Evolutionary conservation across 2,797 vertebrate genomes (phyloP).

Genomic region (Melanotaenia trifasciata): DNA sequence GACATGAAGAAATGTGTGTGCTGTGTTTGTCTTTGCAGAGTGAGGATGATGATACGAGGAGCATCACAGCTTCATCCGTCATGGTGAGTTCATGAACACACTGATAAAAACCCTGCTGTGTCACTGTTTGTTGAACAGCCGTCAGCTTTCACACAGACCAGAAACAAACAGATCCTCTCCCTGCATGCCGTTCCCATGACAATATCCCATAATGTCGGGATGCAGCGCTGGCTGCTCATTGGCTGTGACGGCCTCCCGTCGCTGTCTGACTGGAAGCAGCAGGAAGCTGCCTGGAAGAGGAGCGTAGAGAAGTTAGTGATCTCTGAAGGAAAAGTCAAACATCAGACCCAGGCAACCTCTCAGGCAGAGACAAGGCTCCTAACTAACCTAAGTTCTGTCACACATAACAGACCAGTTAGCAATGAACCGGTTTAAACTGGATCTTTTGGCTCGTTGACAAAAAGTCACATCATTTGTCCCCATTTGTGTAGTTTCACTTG

Average conservation of each 20-base stretch:
- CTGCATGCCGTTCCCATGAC: conserved; percentile 73
- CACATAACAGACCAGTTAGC: too few species aligned
- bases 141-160: conserved; percentile 8
- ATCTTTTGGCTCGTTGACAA: too few species aligned
- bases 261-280: conserved; percentile 78
- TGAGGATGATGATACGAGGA: conserved; percentile 71
- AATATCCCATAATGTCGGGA: conserved; percentile 84
- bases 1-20: too few species aligned
- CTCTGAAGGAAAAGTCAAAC: too few species aligned
- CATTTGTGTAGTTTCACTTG: too few species aligned
- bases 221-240: conserved; percentile 84
- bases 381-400: too few species aligned
- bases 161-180: conserved; percentile 29
- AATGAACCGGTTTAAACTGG: too few species aligned
- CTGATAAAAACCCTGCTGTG: neutral
- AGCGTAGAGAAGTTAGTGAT: neutral
- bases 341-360: too few species aligned
- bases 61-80: conserved; percentile 68
- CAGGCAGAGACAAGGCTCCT: too few species aligned
- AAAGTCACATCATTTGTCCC: too few species aligned
- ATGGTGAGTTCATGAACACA: conserved; percentile 51
- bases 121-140: conserved; percentile 16
- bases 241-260: conserved; percentile 82
- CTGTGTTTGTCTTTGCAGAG: conserved; percentile 49
- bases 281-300: conserved; percentile 45